Evolutionary conservation across 2,113 vertebrate species (phyloP).

Genomic region (Lycocorax pyrrhopterus): DNA sequence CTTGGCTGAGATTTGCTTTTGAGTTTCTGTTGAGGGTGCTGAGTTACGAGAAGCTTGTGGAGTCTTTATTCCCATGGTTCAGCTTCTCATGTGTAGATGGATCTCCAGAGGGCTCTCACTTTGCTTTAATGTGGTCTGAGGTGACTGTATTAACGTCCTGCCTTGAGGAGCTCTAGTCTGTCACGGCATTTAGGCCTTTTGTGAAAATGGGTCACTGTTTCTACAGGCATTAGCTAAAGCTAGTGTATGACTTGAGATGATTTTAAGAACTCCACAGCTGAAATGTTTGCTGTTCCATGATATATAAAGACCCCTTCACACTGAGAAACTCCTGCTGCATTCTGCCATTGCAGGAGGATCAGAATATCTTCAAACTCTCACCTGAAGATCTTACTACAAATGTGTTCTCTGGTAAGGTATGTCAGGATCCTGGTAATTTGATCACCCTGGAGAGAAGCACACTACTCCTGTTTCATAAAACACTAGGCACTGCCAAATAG

Average conservation of each 20-base stretch:
- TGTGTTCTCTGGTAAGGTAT: neutral
- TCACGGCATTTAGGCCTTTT: neutral
- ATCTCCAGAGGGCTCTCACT: neutral
- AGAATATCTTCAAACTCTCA: neutral
- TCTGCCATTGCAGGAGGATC: neutral
- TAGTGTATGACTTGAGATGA: neutral
- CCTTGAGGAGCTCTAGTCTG: neutral
- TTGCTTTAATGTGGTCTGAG: neutral
- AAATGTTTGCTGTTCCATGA: neutral
- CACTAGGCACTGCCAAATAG: neutral
- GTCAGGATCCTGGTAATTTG: neutral
- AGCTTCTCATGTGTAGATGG: neutral
- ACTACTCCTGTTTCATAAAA: neutral
- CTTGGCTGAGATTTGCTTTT: neutral
- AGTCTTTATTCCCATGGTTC: neutral
- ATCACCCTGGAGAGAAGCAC: neutral
- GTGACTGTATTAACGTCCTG: neutral
- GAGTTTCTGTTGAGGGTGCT: neutral
- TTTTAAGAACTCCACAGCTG: neutral
- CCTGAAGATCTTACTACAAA: neutral
- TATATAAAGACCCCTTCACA: neutral
- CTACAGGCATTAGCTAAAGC: neutral
- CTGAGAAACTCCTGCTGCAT: neutral
- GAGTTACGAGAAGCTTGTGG: neutral
- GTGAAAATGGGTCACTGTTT: neutral